A percentile compares a stretch with the other conserved stretches of the same genome.
Evolutionary conservation across 2,797 vertebrate species (phyloP).

Genomic region (Brachyrhaphis roseni): DNA sequence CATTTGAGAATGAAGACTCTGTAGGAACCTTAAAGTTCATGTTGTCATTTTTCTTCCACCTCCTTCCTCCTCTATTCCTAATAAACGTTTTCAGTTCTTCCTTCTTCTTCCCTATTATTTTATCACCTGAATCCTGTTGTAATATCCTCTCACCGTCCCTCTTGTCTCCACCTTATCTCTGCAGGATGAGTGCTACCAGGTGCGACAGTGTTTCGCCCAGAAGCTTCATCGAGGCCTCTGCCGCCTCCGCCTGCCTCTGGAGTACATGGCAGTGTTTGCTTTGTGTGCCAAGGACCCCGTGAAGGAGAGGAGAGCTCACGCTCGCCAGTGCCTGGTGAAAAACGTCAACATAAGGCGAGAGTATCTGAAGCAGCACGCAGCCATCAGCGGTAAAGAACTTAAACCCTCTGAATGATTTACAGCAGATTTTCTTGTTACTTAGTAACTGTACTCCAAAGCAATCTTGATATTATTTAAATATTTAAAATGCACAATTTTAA

Average conservation of each 20-base stretch:
- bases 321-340: conserved; percentile 96
- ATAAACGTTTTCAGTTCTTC: not conserved
- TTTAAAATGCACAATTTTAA: not conserved
- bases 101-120: not conserved
- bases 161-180: not conserved
- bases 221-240: conserved; percentile 97
- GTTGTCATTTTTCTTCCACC: too few species aligned
- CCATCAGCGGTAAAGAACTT: conserved; percentile 89
- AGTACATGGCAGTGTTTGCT: conserved; percentile 97
- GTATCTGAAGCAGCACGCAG: conserved; percentile 97
- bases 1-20: not conserved
- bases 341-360: conserved; percentile 96
- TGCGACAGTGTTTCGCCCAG: conserved; percentile 96
- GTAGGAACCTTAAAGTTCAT: not conserved
- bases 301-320: conserved; percentile 95
- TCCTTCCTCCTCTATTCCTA: not conserved
- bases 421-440: not conserved
- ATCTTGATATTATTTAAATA: not conserved
- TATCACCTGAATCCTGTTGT: not conserved
- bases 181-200: conserved; percentile 98
- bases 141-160: not conserved
- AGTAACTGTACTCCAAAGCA: not conserved
- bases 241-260: conserved; percentile 92
- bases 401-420: not conserved
- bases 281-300: conserved; percentile 97